Evolutionary conservation across 1,140 invertebrate genomes (phyloP).

Genomic region (Pachypeltis micranthus): DNA sequence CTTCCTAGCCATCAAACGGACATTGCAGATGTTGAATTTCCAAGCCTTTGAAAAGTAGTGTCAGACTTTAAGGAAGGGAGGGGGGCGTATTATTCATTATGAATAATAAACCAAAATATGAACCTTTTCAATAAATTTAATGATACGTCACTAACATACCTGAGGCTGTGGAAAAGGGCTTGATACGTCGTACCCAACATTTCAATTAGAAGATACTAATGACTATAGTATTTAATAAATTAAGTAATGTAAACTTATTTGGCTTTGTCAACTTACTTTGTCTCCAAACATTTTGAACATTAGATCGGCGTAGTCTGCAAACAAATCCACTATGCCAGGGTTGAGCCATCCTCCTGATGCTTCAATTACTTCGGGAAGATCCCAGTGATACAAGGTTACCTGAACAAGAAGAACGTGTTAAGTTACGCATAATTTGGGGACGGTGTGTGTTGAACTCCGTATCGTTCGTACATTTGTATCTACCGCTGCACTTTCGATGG

Average conservation of each 20-base stretch:
- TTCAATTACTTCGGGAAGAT: conserved; percentile 49
- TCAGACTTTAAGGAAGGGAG: background rate
- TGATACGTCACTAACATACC: background rate
- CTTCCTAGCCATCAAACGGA: background rate
- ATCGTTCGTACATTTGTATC: no score
- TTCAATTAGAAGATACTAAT: conserved; percentile 29
- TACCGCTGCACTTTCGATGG: no score
- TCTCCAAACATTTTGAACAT: conserved; percentile 46
- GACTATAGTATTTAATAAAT: background rate
- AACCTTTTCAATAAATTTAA: background rate
- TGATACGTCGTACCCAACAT: conserved; percentile 17
- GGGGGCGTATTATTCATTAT: background rate
- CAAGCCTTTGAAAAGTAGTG: background rate
- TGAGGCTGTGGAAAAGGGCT: no score
- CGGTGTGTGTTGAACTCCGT: background rate
- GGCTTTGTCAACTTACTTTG: conserved; percentile 32
- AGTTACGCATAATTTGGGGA: background rate
- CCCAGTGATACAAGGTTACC: conserved; percentile 61
- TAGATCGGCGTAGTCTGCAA: conserved; percentile 46
- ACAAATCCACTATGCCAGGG: conserved; percentile 43
- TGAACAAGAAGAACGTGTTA: background rate
- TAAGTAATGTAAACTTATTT: background rate
- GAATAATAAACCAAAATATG: background rate
- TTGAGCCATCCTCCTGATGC: conserved; percentile 52
- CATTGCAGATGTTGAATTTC: background rate